These are phyloP conservation scores for Prorops nasuta DNA, from an alignment of 1,140 invertebrate genomes.

Conservation along the genomic window DNA sequence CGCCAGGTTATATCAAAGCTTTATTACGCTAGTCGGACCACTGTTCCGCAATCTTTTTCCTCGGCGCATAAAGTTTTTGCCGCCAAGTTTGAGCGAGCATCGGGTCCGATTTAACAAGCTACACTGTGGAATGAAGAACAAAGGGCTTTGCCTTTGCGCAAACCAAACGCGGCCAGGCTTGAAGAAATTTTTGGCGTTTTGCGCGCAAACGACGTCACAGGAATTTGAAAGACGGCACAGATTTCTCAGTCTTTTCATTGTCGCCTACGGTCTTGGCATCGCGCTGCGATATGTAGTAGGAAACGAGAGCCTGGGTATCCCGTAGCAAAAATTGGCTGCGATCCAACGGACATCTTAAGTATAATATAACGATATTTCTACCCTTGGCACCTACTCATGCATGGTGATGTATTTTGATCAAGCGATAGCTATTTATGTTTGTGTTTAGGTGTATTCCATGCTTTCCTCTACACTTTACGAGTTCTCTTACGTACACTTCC, in stretches of 20 bases:
- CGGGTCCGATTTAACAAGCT: too few relatives aligned
- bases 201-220: conserved; percentile 1
- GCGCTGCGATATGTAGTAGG: conserved; percentile 7
- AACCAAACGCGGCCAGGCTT: not conserved
- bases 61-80: too few relatives aligned
- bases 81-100: too few relatives aligned
- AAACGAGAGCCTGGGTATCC: conserved; percentile 16
- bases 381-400: conserved; percentile 14
- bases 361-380: conserved; percentile 39
- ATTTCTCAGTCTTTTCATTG: conserved; percentile 33
- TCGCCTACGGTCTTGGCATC: conserved; percentile 31
- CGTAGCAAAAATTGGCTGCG: conserved; percentile 33
- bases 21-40: too few relatives aligned
- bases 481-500: too few relatives aligned
- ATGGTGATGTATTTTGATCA: not conserved
- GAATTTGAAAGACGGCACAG: conserved; percentile 22
- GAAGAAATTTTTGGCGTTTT: conserved; percentile 18
- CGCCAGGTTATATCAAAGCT: too few relatives aligned
- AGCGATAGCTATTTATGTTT: not conserved
- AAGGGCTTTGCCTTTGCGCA: too few relatives aligned
- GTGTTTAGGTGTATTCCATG: not conserved
- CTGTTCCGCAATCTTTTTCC: too few relatives aligned
- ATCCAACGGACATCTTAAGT: conserved; percentile 43
- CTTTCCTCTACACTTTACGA: not conserved
- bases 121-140: too few relatives aligned